These are phyloP conservation scores for Montipora capricornis DNA, from an alignment of 64 coral and sea anemone species.

Conservation along the genomic window DNA sequence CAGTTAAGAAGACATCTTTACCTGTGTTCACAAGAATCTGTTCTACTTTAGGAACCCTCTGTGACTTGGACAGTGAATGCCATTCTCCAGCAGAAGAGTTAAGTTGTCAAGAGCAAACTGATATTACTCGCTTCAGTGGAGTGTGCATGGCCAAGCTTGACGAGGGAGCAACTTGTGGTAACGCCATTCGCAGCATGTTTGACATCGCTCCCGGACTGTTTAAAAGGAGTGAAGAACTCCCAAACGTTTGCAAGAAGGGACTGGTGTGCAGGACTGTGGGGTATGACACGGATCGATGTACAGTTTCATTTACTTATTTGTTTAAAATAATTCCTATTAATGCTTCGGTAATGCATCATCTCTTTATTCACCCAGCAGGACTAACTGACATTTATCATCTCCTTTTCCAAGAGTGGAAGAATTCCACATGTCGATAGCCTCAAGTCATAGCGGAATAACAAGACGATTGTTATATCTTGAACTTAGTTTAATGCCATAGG, in stretches of 20 bases:
- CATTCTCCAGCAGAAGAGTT: constrained; percentile 65
- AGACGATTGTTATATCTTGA: too few species aligned
- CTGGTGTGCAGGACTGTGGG: constrained; percentile 80
- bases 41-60: constrained; percentile 75
- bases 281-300: constrained; percentile 8
- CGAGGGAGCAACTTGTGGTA: constrained; percentile 82
- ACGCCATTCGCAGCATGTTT: constrained; percentile 59
- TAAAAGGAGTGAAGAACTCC: constrained; percentile 36
- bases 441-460: too few species aligned
- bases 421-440: too few species aligned
- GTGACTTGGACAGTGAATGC: constrained; percentile 77
- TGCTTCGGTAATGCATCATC: too few species aligned
- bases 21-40: too few species aligned
- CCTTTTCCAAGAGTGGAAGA: not conserved
- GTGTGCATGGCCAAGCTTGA: constrained; percentile 80
- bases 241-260: constrained; percentile 56
- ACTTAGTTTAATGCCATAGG: too few species aligned
- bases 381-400: not conserved
- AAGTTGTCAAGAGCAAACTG: constrained; percentile 64
- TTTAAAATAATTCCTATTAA: too few species aligned
- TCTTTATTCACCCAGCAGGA: too few species aligned
- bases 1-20: too few species aligned
- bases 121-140: constrained; percentile 81
- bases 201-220: constrained; percentile 57
- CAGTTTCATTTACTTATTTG: too few species aligned